Percentiles rank a stretch among this genome's conserved stretches.
These are phyloP conservation scores for Andrena camellia DNA, from an alignment of 2,888 invertebrate species.

Conservation along the genomic window DNA sequence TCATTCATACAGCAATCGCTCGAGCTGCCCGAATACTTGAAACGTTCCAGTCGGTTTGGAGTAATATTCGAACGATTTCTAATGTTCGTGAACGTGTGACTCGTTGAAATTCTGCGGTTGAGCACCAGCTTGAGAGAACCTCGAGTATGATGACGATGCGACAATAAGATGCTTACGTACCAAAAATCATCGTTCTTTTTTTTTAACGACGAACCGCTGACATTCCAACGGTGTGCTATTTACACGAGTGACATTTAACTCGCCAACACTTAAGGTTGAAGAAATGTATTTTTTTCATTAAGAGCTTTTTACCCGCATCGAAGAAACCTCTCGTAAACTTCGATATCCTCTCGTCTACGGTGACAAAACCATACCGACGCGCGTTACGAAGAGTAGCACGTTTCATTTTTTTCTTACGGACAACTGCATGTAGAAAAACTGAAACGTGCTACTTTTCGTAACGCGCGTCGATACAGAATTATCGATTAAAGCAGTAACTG, in stretches of 20 bases:
- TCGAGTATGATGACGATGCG: conserved; percentile 28
- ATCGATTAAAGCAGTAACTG: conserved; percentile 39
- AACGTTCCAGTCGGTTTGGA: too few relatives aligned
- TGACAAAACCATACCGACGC: conserved; percentile 8
- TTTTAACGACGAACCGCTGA: background rate
- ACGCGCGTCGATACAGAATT: too few relatives aligned
- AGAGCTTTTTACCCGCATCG: conserved; percentile 23
- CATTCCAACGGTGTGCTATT: conserved; percentile 14
- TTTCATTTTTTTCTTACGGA: too few relatives aligned
- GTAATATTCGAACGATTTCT: background rate
- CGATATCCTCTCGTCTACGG: conserved; percentile 45
- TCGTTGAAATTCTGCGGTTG: conserved; percentile 20
- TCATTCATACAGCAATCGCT: background rate
- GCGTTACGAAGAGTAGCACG: too few relatives aligned
- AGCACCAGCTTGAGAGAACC: conserved; percentile 3
- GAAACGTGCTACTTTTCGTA: too few relatives aligned
- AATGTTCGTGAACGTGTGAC: background rate
- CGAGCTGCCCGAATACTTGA: background rate
- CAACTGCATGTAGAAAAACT: too few relatives aligned
- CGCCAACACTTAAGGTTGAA: background rate
- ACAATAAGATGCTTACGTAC: conserved; percentile 25
- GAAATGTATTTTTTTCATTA: conserved; percentile 11
- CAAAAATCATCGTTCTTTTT: conserved; percentile 17
- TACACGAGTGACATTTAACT: conserved; percentile 36
- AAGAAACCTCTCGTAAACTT: conserved; percentile 49